Evolutionary conservation across 2,113 vertebrate species (phyloP).

Genomic region (Chlorodrepanis virens): DNA sequence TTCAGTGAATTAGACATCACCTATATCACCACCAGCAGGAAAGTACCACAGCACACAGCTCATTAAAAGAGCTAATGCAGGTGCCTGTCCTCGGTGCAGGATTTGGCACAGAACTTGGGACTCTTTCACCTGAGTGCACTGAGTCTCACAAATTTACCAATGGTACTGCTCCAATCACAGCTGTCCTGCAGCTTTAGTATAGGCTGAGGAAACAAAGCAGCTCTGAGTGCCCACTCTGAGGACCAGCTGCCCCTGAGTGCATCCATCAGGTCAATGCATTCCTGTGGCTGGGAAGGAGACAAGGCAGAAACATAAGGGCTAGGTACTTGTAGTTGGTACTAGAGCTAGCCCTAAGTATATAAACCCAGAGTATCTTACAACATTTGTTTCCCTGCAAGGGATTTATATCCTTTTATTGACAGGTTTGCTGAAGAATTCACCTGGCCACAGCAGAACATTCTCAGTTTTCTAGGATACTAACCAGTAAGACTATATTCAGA

Average conservation of each 20-base stretch:
- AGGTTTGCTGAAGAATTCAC: not conserved
- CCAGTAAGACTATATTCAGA: not conserved
- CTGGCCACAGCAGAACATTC: not conserved
- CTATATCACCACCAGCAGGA: not conserved
- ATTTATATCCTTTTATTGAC: not conserved
- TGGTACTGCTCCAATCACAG: not conserved
- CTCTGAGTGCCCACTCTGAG: not conserved
- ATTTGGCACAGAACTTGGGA: not conserved
- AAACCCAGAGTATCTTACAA: not conserved
- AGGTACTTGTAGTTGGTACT: not conserved
- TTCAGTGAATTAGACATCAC: not conserved
- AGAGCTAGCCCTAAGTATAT: not conserved
- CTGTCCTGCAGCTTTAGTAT: not conserved
- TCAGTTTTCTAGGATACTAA: not conserved
- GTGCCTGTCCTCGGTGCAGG: rapidly evolving
- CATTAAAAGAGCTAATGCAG: not conserved
- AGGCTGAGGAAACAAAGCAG: not conserved
- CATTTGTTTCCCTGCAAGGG: not conserved
- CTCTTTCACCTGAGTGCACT: not conserved
- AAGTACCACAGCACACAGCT: not conserved
- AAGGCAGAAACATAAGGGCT: not conserved
- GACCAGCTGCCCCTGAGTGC: not conserved
- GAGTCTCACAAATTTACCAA: not conserved
- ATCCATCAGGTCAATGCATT: not conserved
- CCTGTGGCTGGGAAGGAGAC: not conserved